Base-by-base conservation (phyloP, 2,113 vertebrate species). In the Nipponia nippon region DNA sequence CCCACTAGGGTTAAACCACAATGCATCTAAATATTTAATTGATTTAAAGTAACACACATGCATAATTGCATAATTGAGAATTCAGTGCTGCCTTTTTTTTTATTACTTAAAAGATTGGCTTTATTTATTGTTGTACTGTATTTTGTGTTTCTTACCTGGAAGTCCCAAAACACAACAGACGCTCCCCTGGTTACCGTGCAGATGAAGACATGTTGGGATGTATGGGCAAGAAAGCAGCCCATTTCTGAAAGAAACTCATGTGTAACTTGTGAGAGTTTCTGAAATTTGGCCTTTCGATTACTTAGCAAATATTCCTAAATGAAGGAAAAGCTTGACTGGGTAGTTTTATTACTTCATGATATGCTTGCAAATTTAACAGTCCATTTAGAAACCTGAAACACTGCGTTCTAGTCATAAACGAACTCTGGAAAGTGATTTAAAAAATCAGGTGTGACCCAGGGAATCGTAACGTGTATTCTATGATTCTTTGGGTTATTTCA, bases 131-230 rank as follows among this genome's bases (percentile, higher is more conserved):
- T 29, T 61, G 42, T 27, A n/a, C 50, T 65, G 10, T 65, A 14
- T 38, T 83, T 61, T 75, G 50, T 52, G 25, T 40, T 61, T 86
- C 22, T 83, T 25, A 23, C 67, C 52, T 66, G 56, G 56, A 58
- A 72, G 58, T 42, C 58, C 50, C 66, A 40, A 30, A 32, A 16
- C 30, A 3, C 3, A 3, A 8, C 7, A 20, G 40, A 23, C 16
- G 5, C 34, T 83, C 14, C 30, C 8, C 46, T 44, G 30, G 44
- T 38, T 42, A 9, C 0, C 1, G 0, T 38, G n/a, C 52, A 44
- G 34, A 20, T 62, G 47, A 47, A 69, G 84, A 23, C 5, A 1
- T 2, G 4, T 12, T 21, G 56, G 46, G 62, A 10, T 23, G 36
- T 15, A 6, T 5, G 36, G 61, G 7, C 25, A 40, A 36, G 27